A percentile compares a stretch with the other conserved stretches of the same genome.
Conservation (phyloP, 1,140 invertebrate genomes). For the Drosophila trapezifrons region DNA sequence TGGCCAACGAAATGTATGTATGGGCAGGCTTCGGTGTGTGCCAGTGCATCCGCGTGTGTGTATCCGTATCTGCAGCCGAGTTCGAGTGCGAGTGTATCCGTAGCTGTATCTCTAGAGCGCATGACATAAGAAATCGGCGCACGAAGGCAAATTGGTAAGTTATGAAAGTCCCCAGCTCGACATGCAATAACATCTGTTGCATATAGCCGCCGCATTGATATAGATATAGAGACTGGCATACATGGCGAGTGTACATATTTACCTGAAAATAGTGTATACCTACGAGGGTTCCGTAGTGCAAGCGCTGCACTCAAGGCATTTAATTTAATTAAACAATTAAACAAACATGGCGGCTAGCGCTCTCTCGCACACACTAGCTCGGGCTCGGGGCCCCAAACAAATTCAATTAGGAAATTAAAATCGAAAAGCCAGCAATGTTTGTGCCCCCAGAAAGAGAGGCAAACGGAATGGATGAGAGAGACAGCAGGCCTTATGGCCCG, state of each 20-base stretch:
- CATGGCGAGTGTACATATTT: background rate
- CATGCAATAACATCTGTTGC: slow-evolving; percentile 76
- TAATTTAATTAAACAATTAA: slow-evolving; percentile 83
- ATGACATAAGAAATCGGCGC: slow-evolving; percentile 74
- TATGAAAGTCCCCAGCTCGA: slow-evolving; percentile 56
- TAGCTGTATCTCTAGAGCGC: slow-evolving; percentile 38
- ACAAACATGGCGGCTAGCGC: slow-evolving; percentile 62
- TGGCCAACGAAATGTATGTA: slow-evolving; percentile 5
- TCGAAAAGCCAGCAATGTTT: slow-evolving; percentile 35
- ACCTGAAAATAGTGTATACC: slow-evolving; percentile 21
- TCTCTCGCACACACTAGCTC: slow-evolving; percentile 12
- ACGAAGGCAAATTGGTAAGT: slow-evolving; percentile 52
- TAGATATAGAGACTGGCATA: slow-evolving; percentile 12
- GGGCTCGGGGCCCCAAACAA: slow-evolving; percentile 51
- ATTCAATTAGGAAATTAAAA: slow-evolving; percentile 78
- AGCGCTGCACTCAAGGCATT: slow-evolving; percentile 61
- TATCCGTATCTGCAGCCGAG: slow-evolving; percentile 17
- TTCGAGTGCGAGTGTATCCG: slow-evolving; percentile 19
- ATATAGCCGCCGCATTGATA: slow-evolving; percentile 26
- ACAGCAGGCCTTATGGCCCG: background rate
- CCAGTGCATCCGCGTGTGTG: slow-evolving; percentile 24
- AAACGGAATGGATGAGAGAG: background rate
- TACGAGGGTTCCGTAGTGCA: slow-evolving; percentile 33
- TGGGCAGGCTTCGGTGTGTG: slow-evolving; percentile 6
- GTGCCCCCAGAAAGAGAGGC: slow-evolving; percentile 16